A percentile compares a stretch with the other conserved stretches of the same genome.
phyloP scores from a whole-genome alignment of 2,113 vertebrate genomes.

The Muntiacus reevesi region DNA sequence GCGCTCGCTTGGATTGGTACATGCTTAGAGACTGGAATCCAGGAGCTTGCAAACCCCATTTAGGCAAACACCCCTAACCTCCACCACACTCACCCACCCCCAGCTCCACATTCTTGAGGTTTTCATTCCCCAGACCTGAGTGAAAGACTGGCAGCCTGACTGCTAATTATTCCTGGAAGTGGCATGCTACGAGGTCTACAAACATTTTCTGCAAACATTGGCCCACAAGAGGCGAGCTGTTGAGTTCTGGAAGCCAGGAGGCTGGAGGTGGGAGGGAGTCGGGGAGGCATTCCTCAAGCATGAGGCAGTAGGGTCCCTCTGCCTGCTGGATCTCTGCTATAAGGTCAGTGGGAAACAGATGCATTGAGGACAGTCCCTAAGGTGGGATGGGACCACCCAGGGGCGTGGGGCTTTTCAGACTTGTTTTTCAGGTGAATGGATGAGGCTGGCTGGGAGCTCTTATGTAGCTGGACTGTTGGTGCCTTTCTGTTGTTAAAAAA shows the following conservation, averaged over 20 bases:
- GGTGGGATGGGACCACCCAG: constrained; percentile 42
- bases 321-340: constrained; percentile 34
- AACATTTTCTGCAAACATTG: constrained; percentile 74
- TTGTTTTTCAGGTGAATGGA: constrained; percentile 5
- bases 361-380: constrained; percentile 36
- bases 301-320: constrained; percentile 58
- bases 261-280: constrained; percentile 57
- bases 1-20: neutral
- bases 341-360: constrained; percentile 49
- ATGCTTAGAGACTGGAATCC: neutral
- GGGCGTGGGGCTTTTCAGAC: neutral
- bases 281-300: constrained; percentile 67
- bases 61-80: constrained; percentile 10
- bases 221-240: constrained; percentile 64
- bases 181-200: constrained; percentile 68
- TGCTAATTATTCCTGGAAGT: constrained; percentile 72
- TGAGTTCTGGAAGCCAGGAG: constrained; percentile 68
- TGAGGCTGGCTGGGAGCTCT: neutral
- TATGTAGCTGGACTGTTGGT: neutral
- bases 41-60: neutral
- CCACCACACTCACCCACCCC: neutral
- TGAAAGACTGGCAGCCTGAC: constrained; percentile 54
- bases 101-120: constrained; percentile 55
- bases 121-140: constrained; percentile 57
- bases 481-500: constrained; percentile 17